phyloP scores from a whole-genome alignment of 2,113 vertebrate genomes.

The Gopherus evgoodei region DNA sequence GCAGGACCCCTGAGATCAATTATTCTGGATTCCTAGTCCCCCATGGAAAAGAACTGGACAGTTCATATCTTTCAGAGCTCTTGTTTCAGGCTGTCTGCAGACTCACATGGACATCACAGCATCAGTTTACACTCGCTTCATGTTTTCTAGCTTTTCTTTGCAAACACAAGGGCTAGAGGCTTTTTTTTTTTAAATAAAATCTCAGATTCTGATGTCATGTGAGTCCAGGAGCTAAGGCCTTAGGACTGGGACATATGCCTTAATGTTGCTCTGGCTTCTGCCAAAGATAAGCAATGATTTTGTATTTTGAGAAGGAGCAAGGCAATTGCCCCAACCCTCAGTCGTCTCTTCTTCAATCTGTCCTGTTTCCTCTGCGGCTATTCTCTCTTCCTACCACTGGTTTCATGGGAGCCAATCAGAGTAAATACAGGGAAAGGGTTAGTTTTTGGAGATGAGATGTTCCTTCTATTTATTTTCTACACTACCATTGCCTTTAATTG shows the following conservation, averaged over 20 bases:
- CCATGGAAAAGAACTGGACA: background rate
- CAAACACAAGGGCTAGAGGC: background rate
- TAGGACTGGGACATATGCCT: background rate
- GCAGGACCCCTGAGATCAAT: background rate
- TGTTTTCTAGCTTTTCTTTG: background rate
- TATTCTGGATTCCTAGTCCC: background rate
- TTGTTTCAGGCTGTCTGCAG: background rate
- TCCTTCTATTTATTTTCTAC: background rate
- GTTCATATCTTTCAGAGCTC: background rate
- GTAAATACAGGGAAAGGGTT: background rate
- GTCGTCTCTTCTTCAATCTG: background rate
- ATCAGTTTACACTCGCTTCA: background rate
- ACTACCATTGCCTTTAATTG: background rate
- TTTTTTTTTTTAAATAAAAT: background rate
- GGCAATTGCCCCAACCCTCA: background rate
- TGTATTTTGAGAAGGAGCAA: background rate
- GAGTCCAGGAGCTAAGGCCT: accelerated
- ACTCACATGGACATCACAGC: background rate
- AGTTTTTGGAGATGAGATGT: background rate
- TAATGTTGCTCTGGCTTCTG: background rate
- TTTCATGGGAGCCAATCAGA: background rate
- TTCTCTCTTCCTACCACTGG: background rate
- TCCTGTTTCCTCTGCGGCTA: background rate
- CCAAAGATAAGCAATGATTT: background rate
- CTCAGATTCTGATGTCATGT: background rate